Evolutionary conservation across 2,113 vertebrate genomes (phyloP).

Genomic region (Gadus macrocephalus): DNA sequence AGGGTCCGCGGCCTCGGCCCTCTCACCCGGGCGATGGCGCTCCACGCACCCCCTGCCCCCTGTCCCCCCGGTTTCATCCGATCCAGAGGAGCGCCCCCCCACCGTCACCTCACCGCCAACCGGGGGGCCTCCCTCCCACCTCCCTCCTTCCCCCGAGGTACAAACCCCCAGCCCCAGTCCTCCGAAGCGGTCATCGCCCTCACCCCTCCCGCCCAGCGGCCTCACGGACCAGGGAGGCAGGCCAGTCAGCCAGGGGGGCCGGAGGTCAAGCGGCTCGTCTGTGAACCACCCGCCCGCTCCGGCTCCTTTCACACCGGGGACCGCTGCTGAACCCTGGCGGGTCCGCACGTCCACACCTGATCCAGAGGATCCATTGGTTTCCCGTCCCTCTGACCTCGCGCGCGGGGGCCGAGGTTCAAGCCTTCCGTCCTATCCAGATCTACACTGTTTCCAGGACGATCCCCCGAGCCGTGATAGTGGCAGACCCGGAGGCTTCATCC

Average conservation of each 20-base stretch:
- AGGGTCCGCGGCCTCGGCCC: background rate
- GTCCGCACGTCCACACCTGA: slow-evolving; percentile 9
- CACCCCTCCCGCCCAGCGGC: too few species aligned
- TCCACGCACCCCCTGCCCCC: background rate
- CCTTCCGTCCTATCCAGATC: slow-evolving; percentile 11
- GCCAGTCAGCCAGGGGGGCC: too few species aligned
- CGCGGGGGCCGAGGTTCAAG: slow-evolving; percentile 9
- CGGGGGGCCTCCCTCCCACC: background rate
- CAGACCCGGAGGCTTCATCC: slow-evolving; percentile 1
- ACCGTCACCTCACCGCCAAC: background rate
- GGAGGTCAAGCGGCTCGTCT: too few species aligned
- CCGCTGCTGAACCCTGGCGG: background rate
- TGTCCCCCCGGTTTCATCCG: background rate
- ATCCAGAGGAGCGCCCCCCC: background rate
- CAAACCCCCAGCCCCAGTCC: too few species aligned
- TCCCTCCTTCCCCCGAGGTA: too few species aligned
- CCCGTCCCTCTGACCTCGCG: background rate
- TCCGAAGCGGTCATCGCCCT: too few species aligned
- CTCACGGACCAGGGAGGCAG: too few species aligned
- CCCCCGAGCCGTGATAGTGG: slow-evolving; percentile 3
- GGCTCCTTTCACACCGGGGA: slow-evolving; percentile 5
- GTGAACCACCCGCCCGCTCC: background rate
- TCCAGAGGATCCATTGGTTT: slow-evolving; percentile 2
- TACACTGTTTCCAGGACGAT: slow-evolving; percentile 2
- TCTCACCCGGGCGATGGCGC: background rate